These are phyloP conservation scores for Oncorhynchus mykiss DNA, from an alignment of 2,113 vertebrate genomes.

Conservation along the genomic window DNA sequence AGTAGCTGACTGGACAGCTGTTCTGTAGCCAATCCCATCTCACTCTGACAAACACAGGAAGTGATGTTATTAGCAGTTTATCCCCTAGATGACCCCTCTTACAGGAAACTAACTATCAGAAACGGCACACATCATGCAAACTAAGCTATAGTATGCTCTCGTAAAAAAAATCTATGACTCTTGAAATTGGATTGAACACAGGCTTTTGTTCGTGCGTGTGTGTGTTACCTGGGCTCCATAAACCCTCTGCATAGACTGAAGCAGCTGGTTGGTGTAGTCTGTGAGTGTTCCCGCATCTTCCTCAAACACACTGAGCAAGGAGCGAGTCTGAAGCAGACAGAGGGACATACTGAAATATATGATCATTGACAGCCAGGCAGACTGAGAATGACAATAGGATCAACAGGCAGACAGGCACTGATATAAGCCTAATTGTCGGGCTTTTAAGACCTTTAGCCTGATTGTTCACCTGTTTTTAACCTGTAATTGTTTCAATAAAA, in stretches of 20 bases:
- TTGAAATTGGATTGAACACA: too few relatives aligned
- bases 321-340: slow-evolving; percentile 81
- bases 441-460: too few relatives aligned
- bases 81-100: background rate
- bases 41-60: slow-evolving; percentile 77
- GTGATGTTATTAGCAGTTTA: background rate
- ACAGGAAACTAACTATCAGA: background rate
- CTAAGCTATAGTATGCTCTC: background rate
- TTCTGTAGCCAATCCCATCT: slow-evolving; percentile 96
- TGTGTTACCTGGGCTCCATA: slow-evolving; percentile 93
- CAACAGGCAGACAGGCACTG: background rate
- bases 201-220: too few relatives aligned
- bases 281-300: slow-evolving; percentile 96
- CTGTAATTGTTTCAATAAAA: too few relatives aligned
- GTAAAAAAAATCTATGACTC: background rate
- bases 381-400: background rate
- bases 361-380: background rate
- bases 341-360: background rate
- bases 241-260: slow-evolving; percentile 94
- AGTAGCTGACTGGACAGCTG: slow-evolving; percentile 92
- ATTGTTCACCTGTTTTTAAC: too few relatives aligned
- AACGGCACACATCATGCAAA: background rate
- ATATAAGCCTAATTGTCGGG: too few relatives aligned
- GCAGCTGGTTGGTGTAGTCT: slow-evolving; percentile 95
- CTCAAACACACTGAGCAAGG: slow-evolving; percentile 96